These are phyloP conservation scores for Cirrhinus mrigala DNA, from an alignment of 2,797 vertebrate species.

Conservation along the genomic window DNA sequence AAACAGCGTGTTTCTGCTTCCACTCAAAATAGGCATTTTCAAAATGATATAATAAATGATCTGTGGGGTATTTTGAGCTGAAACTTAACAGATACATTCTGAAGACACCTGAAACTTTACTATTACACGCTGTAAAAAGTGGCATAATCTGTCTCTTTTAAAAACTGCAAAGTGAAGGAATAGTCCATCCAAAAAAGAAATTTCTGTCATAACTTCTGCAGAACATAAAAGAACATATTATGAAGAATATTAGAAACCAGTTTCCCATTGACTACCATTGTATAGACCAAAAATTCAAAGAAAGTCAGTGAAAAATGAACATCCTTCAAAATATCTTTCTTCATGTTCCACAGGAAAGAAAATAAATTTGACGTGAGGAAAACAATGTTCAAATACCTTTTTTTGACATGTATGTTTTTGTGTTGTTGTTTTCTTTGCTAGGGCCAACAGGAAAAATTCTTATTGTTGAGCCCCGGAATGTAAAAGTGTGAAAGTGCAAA, in stretches of 20 bases:
- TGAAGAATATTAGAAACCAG: background rate
- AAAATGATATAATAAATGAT: too few relatives aligned
- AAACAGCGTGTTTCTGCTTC: too few relatives aligned
- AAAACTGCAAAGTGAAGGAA: too few relatives aligned
- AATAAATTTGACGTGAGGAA: background rate
- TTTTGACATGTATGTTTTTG: too few relatives aligned
- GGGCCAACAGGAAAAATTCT: background rate
- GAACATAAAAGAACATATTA: background rate
- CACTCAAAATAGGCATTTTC: too few relatives aligned
- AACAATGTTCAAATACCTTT: background rate
- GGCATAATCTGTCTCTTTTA: too few relatives aligned
- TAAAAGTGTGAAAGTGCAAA: slow-evolving; percentile 49
- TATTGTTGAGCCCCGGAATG: slow-evolving; percentile 32
- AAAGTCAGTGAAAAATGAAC: background rate
- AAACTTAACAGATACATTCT: too few relatives aligned
- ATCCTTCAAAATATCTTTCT: background rate
- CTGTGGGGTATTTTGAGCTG: too few relatives aligned
- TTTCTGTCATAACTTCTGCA: background rate
- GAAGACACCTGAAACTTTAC: too few relatives aligned
- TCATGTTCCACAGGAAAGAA: background rate
- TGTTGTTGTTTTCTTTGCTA: too few relatives aligned
- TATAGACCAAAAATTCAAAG: background rate
- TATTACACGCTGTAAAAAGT: too few relatives aligned
- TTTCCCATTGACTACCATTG: background rate
- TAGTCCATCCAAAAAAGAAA: too few relatives aligned